Evolutionary conservation across 2,888 invertebrate genomes (phyloP), one percentile per base, ranked within the genome.

Genomic region (Orthosia cruda): DNA sequence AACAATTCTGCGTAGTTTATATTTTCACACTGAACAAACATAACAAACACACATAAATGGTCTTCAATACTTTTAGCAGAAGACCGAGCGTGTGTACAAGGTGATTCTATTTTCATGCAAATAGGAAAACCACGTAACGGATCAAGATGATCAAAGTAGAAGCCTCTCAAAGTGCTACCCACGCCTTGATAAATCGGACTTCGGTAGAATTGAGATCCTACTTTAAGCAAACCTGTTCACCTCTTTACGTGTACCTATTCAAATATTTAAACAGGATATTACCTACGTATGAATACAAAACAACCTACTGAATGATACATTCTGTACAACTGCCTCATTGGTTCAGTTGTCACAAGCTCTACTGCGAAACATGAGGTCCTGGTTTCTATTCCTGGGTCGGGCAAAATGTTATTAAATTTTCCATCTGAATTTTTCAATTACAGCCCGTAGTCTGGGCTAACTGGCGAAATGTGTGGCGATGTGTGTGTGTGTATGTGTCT

Each of bases 291-390:
- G 45, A 62, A 69, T 63, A 77, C 18, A 11, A 62, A 72, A 47
- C 50, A 11, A 57, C 4, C 1, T 13, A 62, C 54, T 58, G 49
- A 72, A 78, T 65, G 23, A 69, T 73, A 52, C 0, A 73, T 83
- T 69, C 32, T 7, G 32, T 32, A 32, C 32, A 32, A 32, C 1
- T 7, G 32, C 32, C 32, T 32, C 32, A 32, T 32, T 7, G 32
- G 32, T 32, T 1, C 7, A 32, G 32, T 32, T 32, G 32, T 32
- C 7, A 32, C 5, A 32, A 32, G 7, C 32, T 32, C 32, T 32
- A 32, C 32, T 32, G 32, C 7, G 32, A 32, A 7, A 32, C 32
- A 32, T 32, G 32, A 32, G 32, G 7, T 32, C 32, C 0, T 32
- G 3, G 26, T 3, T 32, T 32, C 26, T 32, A 32, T 32, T 32